Conservation (phyloP, 2,888 invertebrate genomes). For the Drosophila anomelani region DNA sequence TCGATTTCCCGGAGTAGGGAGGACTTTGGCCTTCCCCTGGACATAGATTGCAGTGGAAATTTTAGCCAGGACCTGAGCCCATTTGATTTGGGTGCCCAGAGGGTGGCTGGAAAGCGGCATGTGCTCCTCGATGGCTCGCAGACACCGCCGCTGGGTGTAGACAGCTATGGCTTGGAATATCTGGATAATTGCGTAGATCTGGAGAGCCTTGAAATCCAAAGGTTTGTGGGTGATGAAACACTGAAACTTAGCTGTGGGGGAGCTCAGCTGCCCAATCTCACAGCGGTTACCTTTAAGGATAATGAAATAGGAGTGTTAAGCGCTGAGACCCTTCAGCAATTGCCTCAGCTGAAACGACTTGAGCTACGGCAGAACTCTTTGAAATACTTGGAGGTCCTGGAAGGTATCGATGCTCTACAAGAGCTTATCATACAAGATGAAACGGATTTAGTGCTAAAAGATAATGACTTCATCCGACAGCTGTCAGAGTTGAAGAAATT, state of each 20-base stretch:
- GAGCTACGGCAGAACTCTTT: slow-evolving; percentile 71
- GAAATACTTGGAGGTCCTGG: slow-evolving; percentile 60
- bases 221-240: slow-evolving; percentile 72
- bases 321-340: slow-evolving; percentile 56
- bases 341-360: slow-evolving; percentile 59
- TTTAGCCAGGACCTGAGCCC: neutral
- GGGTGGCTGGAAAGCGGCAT: slow-evolving; percentile 64
- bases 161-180: slow-evolving; percentile 80
- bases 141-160: slow-evolving; percentile 65
- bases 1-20: slow-evolving; percentile 35
- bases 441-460: slow-evolving; percentile 54
- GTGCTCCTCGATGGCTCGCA: slow-evolving; percentile 77
- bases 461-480: slow-evolving; percentile 46
- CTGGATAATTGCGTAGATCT: slow-evolving; percentile 77
- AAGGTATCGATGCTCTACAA: slow-evolving; percentile 53
- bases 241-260: slow-evolving; percentile 64
- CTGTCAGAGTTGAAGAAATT: slow-evolving; percentile 42
- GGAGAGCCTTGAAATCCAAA: slow-evolving; percentile 64
- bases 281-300: slow-evolving; percentile 52
- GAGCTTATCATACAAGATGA: slow-evolving; percentile 62
- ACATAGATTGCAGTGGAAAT: slow-evolving; percentile 69
- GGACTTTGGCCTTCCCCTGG: slow-evolving; percentile 72
- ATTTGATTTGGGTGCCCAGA: slow-evolving; percentile 51
- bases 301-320: slow-evolving; percentile 77
- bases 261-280: slow-evolving; percentile 13